Evolutionary conservation across 2,797 vertebrate genomes (phyloP).

Genomic region (Intellagama lesueurii): DNA sequence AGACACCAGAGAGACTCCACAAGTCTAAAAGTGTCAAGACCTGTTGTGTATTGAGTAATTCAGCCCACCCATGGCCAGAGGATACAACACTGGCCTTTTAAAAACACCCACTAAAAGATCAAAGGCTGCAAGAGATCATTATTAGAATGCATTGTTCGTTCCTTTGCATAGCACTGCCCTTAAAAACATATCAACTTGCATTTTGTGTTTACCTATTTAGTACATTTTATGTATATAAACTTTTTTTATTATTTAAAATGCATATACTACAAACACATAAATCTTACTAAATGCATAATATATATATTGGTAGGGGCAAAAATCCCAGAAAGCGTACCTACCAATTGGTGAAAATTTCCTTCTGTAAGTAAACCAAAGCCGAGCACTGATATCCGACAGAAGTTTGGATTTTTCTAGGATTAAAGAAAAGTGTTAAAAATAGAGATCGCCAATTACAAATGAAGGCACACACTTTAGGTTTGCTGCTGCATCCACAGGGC

Average conservation of each 20-base stretch:
- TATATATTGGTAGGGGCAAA: background rate
- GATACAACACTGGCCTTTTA: background rate
- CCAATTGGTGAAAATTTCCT: conserved; percentile 90
- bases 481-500: background rate
- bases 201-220: too few relatives aligned
- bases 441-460: conserved; percentile 8
- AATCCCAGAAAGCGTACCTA: conserved; percentile 72
- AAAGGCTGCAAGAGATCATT: background rate
- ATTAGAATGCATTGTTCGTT: background rate
- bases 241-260: too few relatives aligned
- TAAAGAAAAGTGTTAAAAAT: conserved; percentile 66
- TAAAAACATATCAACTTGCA: background rate
- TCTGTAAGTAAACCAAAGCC: conserved; percentile 90
- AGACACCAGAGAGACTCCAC: too few relatives aligned
- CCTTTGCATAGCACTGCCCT: background rate
- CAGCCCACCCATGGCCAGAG: background rate
- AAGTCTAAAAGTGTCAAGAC: background rate
- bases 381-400: conserved; percentile 83
- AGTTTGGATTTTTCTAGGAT: conserved; percentile 86
- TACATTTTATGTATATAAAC: too few relatives aligned
- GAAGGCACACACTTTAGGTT: background rate
- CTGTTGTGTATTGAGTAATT: background rate
- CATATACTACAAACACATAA: too few relatives aligned
- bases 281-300: background rate
- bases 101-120: background rate